phyloP scores from a whole-genome alignment of 2,888 invertebrate species.

The Orthosia gracilis region DNA sequence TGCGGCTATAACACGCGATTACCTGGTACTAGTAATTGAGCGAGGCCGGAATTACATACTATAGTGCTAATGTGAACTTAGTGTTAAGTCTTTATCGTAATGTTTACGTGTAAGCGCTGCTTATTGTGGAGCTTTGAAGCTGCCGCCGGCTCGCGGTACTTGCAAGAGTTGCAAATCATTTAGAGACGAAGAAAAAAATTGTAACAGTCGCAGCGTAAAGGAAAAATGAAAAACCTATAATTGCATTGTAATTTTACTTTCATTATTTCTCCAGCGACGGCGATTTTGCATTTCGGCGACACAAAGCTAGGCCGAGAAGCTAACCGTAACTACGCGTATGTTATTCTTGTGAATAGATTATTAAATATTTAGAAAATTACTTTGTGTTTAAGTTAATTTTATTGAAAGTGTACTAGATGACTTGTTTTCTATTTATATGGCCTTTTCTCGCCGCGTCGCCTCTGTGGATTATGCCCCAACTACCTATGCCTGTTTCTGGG shows the following conservation, averaged over 20 bases:
- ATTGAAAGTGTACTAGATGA: too few species aligned
- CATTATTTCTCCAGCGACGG: not conserved
- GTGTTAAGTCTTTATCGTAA: conserved; percentile 33
- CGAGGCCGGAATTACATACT: not conserved
- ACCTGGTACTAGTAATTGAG: conserved; percentile 11
- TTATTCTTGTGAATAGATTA: not conserved
- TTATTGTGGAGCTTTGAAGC: conserved; percentile 36
- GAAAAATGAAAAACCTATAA: not conserved
- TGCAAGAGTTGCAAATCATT: not conserved
- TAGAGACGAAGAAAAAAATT: not conserved
- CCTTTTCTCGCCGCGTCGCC: too few species aligned
- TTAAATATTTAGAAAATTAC: not conserved
- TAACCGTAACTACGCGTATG: not conserved
- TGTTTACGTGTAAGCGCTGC: conserved; percentile 16
- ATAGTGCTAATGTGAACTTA: conserved; percentile 7
- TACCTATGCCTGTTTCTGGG: too few species aligned
- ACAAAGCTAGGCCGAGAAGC: not conserved
- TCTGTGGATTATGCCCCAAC: too few species aligned
- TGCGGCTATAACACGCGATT: conserved; percentile 36
- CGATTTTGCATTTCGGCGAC: not conserved
- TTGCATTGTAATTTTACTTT: not conserved
- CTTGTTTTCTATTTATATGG: too few species aligned
- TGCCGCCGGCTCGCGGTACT: not conserved
- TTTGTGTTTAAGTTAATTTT: too few species aligned
- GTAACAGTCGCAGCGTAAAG: not conserved